Base-by-base conservation (phyloP, 2,888 invertebrate species). In the Drosophila colorata region DNA sequence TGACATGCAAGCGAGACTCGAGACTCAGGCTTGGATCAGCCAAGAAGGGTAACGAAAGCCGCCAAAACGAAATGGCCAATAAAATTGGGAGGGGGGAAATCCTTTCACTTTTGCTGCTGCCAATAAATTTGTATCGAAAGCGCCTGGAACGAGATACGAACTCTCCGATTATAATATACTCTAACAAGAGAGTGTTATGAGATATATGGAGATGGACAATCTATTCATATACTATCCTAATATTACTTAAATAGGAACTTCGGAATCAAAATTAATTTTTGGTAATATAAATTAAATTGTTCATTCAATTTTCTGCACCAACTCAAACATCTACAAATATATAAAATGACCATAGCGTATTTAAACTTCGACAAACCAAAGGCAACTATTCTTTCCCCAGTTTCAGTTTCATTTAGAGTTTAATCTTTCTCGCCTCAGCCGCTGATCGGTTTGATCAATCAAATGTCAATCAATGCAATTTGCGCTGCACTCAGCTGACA, bases 1-100 rank as follows among this genome's bases (percentile, higher is more conserved):
- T 86, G 83, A 88, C 88, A 86, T 88, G 83, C 88, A 71, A 75
- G 79, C 67, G 60, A 65, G 61, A 37, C 69, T 60, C 55, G 53
- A 51, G 38, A 14, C 59, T 23, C 59, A 51, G 47, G 49, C 43
- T 28, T 33, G 49, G 18, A 52, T 9, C 9, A 3, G 28, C 28
- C 28, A 9, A 33, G 61, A 85, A 81, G 79, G 75, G 82, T 74
- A 81, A 69, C 74, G 61, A 80, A 70, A 87, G 66, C 59, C 41
- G 55, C 40, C 31, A 28, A 37, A 43, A 37, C 44, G 37, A 43
- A 55, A 53, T 31, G 20, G 40, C 71, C 58, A 80, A 74, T 78
- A 49, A 75, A 49, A 60, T 44, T 35, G 2, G 7, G 13, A 23
- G 47, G 40, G 48, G 28, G 68, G 48, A 71, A 87, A 85, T 82